Evolutionary conservation across 2,888 invertebrate genomes (phyloP).

Genomic region (Drosophila stalkeri): DNA sequence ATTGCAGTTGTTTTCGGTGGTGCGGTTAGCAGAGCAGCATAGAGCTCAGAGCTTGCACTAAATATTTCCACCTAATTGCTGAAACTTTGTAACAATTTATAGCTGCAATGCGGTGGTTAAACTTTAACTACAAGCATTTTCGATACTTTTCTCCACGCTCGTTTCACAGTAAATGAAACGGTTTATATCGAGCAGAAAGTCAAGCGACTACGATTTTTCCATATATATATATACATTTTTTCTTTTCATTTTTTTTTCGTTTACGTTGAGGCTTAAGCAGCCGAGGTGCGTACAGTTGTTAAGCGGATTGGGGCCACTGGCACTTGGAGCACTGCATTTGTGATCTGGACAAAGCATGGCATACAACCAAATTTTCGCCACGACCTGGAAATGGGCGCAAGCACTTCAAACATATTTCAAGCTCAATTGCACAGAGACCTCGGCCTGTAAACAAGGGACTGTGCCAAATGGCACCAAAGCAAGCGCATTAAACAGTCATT

Average conservation of each 20-base stretch:
- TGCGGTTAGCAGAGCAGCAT: slow-evolving; percentile 24
- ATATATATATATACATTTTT: background rate
- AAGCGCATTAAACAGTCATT: slow-evolving; percentile 46
- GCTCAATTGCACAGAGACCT: slow-evolving; percentile 50
- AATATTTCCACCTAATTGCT: slow-evolving; percentile 71
- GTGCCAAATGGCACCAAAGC: slow-evolving; percentile 57
- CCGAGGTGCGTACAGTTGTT: slow-evolving; percentile 45
- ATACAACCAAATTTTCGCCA: slow-evolving; percentile 19
- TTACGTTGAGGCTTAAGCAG: slow-evolving; percentile 9
- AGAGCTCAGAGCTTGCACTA: slow-evolving; percentile 44
- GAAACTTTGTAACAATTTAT: slow-evolving; percentile 71
- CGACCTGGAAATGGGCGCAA: slow-evolving; percentile 1
- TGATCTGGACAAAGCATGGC: slow-evolving; percentile 18
- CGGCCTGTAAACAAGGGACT: slow-evolving; percentile 51
- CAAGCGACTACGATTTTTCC: slow-evolving; percentile 21
- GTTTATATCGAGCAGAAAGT: slow-evolving; percentile 48
- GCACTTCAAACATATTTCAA: slow-evolving; percentile 67
- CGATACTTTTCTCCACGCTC: slow-evolving; percentile 1
- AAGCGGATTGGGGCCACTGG: slow-evolving; percentile 28
- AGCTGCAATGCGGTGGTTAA: slow-evolving; percentile 69
- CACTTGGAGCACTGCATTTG: slow-evolving; percentile 12
- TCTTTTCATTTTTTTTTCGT: background rate
- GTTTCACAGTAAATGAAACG: slow-evolving; percentile 45
- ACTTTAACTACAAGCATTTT: slow-evolving; percentile 25
- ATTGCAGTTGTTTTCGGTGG: slow-evolving; percentile 38